Conservation (phyloP, 2,888 invertebrate genomes). For the Bibio marci region DNA sequence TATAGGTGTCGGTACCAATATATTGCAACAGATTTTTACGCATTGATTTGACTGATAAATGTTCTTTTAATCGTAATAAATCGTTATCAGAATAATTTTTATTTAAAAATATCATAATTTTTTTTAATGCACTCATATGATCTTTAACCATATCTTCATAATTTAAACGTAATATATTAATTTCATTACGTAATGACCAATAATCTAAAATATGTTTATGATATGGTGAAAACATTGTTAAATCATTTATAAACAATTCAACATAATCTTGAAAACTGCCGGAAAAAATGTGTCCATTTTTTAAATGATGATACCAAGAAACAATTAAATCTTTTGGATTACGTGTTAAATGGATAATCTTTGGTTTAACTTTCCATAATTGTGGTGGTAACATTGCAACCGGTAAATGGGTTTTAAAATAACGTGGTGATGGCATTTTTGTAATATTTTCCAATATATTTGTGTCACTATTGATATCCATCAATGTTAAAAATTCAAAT, state of each 20-base stretch:
- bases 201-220: constrained; percentile 25
- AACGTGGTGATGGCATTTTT: neutral
- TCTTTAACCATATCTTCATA: constrained; percentile 24
- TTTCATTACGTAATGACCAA: constrained; percentile 21
- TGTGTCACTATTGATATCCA: neutral
- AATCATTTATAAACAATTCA: constrained; percentile 13
- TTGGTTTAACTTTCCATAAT: constrained; percentile 10
- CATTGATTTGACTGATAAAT: constrained; percentile 22
- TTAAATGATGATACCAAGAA: constrained; percentile 46
- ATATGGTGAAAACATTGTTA: constrained; percentile 21
- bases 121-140: constrained; percentile 16
- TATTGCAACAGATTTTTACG: too few relatives aligned
- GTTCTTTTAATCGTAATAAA: constrained; percentile 15
- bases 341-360: constrained; percentile 63
- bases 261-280: constrained; percentile 13
- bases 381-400: neutral
- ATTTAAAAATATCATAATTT: constrained; percentile 17
- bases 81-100: constrained; percentile 13
- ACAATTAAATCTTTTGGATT: constrained; percentile 70
- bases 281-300: constrained; percentile 10
- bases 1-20: too few relatives aligned
- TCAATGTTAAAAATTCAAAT: constrained; percentile 17
- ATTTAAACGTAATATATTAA: constrained; percentile 21
- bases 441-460: neutral
- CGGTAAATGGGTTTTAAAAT: constrained; percentile 4